Percentiles rank a stretch among this genome's conserved stretches.
These are phyloP conservation scores for Mimumesa dahlbomi DNA, from an alignment of 2,888 invertebrate species.

Conservation along the genomic window DNA sequence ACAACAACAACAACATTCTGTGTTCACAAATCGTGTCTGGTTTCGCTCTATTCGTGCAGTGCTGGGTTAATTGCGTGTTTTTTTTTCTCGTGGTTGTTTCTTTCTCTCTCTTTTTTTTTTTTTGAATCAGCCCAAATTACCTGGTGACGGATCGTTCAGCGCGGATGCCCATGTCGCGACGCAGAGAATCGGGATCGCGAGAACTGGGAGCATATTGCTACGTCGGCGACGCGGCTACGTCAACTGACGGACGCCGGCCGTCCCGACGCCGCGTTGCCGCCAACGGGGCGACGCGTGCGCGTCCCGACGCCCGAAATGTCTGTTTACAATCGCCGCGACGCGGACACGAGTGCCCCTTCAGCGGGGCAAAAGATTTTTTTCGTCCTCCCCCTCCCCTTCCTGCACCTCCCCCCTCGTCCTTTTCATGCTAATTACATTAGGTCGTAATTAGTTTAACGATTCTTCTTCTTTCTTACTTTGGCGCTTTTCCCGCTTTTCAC, in stretches of 20 bases:
- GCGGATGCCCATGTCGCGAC: constrained; percentile 75
- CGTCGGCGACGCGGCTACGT: constrained; percentile 77
- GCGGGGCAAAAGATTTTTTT: not conserved
- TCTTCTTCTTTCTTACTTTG: constrained; percentile 12
- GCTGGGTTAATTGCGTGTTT: too few species aligned
- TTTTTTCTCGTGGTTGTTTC: too few species aligned
- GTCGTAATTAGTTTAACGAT: constrained; percentile 51
- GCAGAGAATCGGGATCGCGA: constrained; percentile 73
- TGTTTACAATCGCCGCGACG: constrained; percentile 51
- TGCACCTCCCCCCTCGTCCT: constrained; percentile 30
- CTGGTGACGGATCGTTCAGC: constrained; percentile 76
- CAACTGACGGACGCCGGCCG: constrained; percentile 71
- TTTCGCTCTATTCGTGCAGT: too few species aligned
- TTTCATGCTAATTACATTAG: constrained; percentile 46
- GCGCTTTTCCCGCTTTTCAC: too few species aligned
- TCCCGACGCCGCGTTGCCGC: constrained; percentile 70
- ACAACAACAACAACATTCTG: too few species aligned
- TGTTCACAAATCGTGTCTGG: too few species aligned
- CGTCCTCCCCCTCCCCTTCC: too few species aligned
- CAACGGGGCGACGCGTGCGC: constrained; percentile 62
- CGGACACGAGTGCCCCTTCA: constrained; percentile 23
- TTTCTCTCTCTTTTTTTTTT: too few species aligned
- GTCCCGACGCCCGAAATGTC: constrained; percentile 31
- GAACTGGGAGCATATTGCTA: constrained; percentile 73
- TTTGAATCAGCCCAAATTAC: constrained; percentile 71